Percentiles rank a stretch among this genome's conserved stretches.
Conservation (phyloP, 2,113 vertebrate genomes). For the Ceratotherium simum region DNA sequence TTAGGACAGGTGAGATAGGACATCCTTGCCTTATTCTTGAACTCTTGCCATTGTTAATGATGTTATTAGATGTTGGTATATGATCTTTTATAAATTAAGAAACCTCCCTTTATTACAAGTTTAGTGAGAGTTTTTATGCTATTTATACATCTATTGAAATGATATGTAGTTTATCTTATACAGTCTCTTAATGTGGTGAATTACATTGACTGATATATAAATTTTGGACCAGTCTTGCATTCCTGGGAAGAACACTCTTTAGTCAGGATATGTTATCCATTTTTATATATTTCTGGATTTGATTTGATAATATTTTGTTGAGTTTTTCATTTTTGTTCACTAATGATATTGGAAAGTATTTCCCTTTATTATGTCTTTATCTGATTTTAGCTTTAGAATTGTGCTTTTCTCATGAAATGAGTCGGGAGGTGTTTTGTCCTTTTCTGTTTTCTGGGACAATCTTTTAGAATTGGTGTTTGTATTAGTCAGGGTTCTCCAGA, state of each 20-base stretch:
- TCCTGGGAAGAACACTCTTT: background rate
- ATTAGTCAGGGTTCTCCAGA: background rate
- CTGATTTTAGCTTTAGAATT: background rate
- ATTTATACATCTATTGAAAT: background rate
- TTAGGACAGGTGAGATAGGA: background rate
- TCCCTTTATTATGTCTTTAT: background rate
- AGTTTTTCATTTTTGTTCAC: background rate
- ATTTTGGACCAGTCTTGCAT: background rate
- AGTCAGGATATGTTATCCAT: background rate
- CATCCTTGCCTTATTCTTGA: background rate
- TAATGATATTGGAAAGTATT: background rate
- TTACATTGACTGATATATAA: background rate
- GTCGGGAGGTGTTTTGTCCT: background rate
- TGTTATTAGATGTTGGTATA: background rate
- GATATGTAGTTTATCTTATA: background rate
- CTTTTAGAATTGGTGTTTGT: background rate
- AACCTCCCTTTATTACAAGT: background rate
- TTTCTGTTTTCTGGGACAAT: background rate
- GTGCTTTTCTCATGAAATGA: background rate
- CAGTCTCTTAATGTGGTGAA: background rate
- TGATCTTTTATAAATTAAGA: background rate
- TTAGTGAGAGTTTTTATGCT: background rate
- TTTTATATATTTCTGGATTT: background rate
- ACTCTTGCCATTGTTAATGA: background rate
- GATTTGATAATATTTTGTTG: background rate